phyloP scores from a whole-genome alignment of 2,113 vertebrate species.

The Pachycephala philippinensis region DNA sequence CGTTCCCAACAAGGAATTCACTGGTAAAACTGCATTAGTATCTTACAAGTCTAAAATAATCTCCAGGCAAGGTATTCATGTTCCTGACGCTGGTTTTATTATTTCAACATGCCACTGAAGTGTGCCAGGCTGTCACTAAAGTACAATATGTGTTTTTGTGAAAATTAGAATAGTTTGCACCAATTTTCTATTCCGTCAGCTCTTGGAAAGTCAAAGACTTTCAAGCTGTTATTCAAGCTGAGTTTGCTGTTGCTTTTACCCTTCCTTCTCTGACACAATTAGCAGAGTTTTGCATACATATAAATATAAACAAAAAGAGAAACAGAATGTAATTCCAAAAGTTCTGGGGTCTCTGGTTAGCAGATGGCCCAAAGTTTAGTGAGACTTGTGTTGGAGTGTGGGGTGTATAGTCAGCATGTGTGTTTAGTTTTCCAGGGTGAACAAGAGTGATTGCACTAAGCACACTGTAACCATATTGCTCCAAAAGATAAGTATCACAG shows the following conservation, averaged over 20 bases:
- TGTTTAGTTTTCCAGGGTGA: background rate
- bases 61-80: fast-evolving
- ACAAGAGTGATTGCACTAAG: background rate
- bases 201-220: background rate
- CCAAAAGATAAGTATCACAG: background rate
- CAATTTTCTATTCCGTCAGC: background rate
- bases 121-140: background rate
- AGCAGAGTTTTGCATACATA: background rate
- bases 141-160: background rate
- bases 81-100: background rate
- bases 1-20: background rate
- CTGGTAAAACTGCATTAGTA: background rate
- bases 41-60: background rate
- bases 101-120: background rate
- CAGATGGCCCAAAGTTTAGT: background rate
- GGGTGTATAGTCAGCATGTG: background rate
- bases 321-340: background rate
- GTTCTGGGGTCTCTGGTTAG: background rate
- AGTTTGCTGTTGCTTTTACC: background rate
- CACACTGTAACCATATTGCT: background rate
- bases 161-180: background rate
- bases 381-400: background rate
- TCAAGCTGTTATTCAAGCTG: background rate
- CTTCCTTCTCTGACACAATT: background rate
- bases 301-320: background rate